Evolutionary conservation across 2,888 invertebrate species (phyloP).

Genomic region (Agrilus biguttatus): DNA sequence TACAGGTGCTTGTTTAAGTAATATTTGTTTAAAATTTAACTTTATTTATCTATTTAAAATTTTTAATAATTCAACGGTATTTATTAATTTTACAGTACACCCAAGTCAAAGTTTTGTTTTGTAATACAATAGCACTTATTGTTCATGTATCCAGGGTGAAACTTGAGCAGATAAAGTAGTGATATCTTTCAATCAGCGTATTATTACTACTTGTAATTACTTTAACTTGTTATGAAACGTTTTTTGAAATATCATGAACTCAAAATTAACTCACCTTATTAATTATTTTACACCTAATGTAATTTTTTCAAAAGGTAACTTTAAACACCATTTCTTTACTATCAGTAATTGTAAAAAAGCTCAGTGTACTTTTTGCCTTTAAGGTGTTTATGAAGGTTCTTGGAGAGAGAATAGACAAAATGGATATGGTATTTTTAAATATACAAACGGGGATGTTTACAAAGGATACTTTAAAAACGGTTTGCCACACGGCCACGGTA

Average conservation of each 20-base stretch:
- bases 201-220: too few relatives aligned
- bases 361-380: conserved; percentile 9
- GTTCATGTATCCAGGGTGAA: too few relatives aligned
- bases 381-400: conserved; percentile 62
- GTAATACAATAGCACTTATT: too few relatives aligned
- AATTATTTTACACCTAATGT: too few relatives aligned
- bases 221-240: too few relatives aligned
- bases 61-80: background rate
- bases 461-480: conserved; percentile 81
- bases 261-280: too few relatives aligned
- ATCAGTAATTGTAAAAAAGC: conserved; percentile 29
- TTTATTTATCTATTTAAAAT: background rate
- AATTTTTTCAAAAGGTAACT: too few relatives aligned
- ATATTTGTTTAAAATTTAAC: conserved; percentile 1
- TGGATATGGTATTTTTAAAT: conserved; percentile 65
- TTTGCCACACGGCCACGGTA: conserved; percentile 71
- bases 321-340: conserved; percentile 7
- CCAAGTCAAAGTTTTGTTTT: too few relatives aligned
- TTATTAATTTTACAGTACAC: background rate
- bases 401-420: conserved; percentile 75
- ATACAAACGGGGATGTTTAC: conserved; percentile 64
- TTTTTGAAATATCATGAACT: too few relatives aligned
- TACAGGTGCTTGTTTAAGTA: conserved; percentile 30
- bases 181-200: too few relatives aligned
- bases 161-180: too few relatives aligned